Evolutionary conservation across 1,140 invertebrate species (phyloP), one percentile per base, ranked within the genome.

Genomic region (Asobara japonica): DNA sequence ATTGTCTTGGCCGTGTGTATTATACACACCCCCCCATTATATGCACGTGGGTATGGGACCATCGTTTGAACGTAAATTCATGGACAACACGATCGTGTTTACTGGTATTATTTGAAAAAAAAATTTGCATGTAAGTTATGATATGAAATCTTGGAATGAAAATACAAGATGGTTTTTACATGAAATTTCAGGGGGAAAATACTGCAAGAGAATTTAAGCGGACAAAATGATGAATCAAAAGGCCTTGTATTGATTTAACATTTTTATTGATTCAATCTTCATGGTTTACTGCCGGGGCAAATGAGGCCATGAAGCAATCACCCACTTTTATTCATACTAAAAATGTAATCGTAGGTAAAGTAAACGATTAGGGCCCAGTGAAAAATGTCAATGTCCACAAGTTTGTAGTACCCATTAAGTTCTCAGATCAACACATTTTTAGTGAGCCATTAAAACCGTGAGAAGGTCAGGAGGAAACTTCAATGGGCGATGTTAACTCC

Each of bases 11-110:
- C 76, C 79, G 80, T 79, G 70, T 77, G 78, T 78, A 83, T 82
- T 84, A 86, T 85, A 85, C 84, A 82, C 82, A 83, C 79, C 80
- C n/a, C n/a, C 81, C 84, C 78, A 85, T 85, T 84, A 84, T 61
- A 29, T 84, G 81, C 82, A 79, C 80, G 77, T 78, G 72, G 76
- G 73, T 80, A 79, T 78, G 77, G 79, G 82, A n/a, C n/a, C 80
- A 77, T 76, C n/a, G 75, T 62, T 48, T 51, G 2, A 51, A 51
- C 64, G 64, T 36, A 36, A 74, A 71, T 70, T 66, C 51, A 64
- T 64, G 64, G 18, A 66, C 62, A 45, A 64, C 41, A 65, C 48
- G 62, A 48, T 60, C 65, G 62, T 74, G 64, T 62, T 33, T 56
- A 41, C 61, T 65, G 13, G 13, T 33, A 30, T 36, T 18, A 13